Conservation (phyloP, 2,113 vertebrate genomes). For the Tenrec ecaudatus region DNA sequence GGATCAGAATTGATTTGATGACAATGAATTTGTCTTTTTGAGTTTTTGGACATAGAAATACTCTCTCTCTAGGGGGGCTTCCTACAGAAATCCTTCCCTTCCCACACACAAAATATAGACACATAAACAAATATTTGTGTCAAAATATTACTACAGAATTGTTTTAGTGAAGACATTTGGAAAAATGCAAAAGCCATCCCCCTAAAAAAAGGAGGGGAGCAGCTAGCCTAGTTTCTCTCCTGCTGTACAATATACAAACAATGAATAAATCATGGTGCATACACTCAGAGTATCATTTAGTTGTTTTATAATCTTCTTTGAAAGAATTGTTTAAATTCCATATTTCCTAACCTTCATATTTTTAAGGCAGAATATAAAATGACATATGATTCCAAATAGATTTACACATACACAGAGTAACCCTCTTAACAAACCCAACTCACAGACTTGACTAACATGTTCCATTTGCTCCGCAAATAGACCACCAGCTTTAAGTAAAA, state of each 20-base stretch:
- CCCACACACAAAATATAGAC: too few species aligned
- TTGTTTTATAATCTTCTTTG: neutral
- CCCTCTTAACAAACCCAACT: neutral
- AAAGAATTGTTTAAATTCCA: neutral
- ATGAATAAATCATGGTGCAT: neutral
- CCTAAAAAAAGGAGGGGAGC: too few species aligned
- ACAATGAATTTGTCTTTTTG: too few species aligned
- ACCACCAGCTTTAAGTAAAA: neutral
- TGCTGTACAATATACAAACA: neutral
- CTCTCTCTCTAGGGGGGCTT: neutral
- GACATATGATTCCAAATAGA: neutral
- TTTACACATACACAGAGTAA: neutral
- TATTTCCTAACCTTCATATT: neutral
- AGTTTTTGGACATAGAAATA: neutral
- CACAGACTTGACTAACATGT: neutral
- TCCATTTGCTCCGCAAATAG: neutral
- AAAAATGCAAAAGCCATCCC: neutral
- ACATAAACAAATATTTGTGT: neutral
- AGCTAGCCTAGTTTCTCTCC: neutral
- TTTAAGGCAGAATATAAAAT: neutral
- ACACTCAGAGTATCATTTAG: neutral
- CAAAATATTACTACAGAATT: neutral
- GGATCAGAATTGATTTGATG: too few species aligned
- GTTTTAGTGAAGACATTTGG: neutral
- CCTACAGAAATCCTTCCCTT: neutral